A percentile compares a stretch with the other conserved stretches of the same genome.
phyloP scores from a whole-genome alignment of 2,797 vertebrate genomes.

The Danio albolineatus region DNA sequence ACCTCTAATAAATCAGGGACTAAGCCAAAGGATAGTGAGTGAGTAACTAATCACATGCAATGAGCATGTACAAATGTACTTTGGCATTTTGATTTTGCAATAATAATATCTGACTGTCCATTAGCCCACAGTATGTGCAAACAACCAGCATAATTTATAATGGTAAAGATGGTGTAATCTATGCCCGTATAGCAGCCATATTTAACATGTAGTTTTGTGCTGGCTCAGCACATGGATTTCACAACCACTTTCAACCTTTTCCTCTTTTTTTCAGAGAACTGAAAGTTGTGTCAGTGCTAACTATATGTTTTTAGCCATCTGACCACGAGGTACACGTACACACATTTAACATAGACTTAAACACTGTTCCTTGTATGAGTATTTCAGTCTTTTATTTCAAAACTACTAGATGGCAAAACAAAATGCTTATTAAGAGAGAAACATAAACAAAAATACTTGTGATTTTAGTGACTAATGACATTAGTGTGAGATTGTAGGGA shows the following conservation, averaged over 20 bases:
- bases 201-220: not conserved
- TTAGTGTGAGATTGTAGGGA: no score
- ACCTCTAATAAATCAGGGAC: no score
- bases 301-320: constrained; percentile 45
- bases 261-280: constrained; percentile 58
- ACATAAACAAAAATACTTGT: no score
- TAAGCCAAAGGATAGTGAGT: no score
- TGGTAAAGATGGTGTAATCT: not conserved
- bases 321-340: not conserved
- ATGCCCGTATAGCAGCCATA: not conserved
- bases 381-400: no score
- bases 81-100: not conserved
- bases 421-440: no score
- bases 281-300: constrained; percentile 49
- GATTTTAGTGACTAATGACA: no score
- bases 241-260: constrained; percentile 7
- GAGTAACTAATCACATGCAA: not conserved
- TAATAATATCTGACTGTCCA: not conserved
- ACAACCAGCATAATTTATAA: no score
- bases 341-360: not conserved
- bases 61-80: not conserved
- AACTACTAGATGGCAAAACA: no score
- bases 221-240: constrained; percentile 19
- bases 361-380: not conserved
- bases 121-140: not conserved